Evolutionary conservation across 2,888 invertebrate genomes (phyloP).

Genomic region (Mythimna loreyi): DNA sequence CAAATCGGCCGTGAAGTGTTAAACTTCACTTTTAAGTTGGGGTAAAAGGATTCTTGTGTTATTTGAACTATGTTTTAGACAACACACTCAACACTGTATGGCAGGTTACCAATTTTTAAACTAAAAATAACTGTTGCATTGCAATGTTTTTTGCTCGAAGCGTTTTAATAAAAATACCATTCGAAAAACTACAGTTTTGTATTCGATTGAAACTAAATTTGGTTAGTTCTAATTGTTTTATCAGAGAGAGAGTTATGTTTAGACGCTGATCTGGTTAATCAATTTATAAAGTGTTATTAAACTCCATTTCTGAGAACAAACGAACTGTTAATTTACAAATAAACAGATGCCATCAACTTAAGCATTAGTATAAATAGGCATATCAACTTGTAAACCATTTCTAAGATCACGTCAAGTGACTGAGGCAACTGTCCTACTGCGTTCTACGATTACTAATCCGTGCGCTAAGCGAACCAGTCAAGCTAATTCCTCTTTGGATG

Average conservation of each 20-base stretch:
- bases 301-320: background rate
- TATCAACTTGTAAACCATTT: slow-evolving; percentile 12
- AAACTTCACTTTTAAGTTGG: slow-evolving; percentile 30
- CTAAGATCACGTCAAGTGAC: slow-evolving; percentile 18
- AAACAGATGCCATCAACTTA: background rate
- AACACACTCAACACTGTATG: background rate
- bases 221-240: slow-evolving; percentile 9
- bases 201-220: slow-evolving; percentile 25
- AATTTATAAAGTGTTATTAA: background rate
- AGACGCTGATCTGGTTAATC: background rate
- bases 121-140: slow-evolving; percentile 6
- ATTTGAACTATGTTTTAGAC: slow-evolving; percentile 9
- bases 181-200: slow-evolving; percentile 5
- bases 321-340: background rate
- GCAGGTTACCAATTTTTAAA: background rate
- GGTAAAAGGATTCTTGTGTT: slow-evolving; percentile 26
- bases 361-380: background rate
- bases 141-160: slow-evolving; percentile 4
- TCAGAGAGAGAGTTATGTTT: background rate
- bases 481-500: slow-evolving; percentile 20
- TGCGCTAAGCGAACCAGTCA: slow-evolving; percentile 17
- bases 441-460: slow-evolving; percentile 3
- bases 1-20: slow-evolving; percentile 45
- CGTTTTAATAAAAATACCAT: slow-evolving; percentile 14
- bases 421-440: background rate